Evolutionary conservation across 2,888 invertebrate species (phyloP).

Genomic region (Acrocera orbiculus): DNA sequence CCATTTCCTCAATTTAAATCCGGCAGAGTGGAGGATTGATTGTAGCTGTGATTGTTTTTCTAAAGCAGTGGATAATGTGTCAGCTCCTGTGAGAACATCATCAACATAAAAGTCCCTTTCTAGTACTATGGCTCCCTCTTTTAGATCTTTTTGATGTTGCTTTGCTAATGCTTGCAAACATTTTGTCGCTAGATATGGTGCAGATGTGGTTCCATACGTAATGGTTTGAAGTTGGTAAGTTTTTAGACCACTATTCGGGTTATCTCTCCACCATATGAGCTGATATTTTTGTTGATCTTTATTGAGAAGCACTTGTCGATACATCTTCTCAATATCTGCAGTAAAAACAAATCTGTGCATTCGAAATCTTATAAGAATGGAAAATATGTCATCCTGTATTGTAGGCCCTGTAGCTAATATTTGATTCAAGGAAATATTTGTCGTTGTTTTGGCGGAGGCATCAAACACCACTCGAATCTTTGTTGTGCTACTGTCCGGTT

Average conservation of each 20-base stretch:
- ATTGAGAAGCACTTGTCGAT: not conserved
- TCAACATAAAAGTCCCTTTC: slow-evolving; percentile 5
- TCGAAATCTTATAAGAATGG: not conserved
- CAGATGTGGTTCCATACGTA: not conserved
- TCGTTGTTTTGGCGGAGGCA: no score
- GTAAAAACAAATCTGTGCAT: not conserved
- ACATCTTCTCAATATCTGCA: slow-evolving; percentile 1
- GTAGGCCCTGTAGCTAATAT: not conserved
- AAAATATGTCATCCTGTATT: not conserved
- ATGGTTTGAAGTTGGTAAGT: not conserved
- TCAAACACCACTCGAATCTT: no score
- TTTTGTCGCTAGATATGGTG: slow-evolving; percentile 1
- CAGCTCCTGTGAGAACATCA: slow-evolving; percentile 1
- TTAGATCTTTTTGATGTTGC: not conserved
- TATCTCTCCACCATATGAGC: not conserved
- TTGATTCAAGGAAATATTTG: not conserved
- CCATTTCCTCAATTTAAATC: slow-evolving; percentile 2
- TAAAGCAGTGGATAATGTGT: not conserved
- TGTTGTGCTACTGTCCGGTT: not conserved
- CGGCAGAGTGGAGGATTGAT: not conserved
- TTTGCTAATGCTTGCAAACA: not conserved
- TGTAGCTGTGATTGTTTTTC: not conserved
- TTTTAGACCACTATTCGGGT: not conserved
- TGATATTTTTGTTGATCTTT: not conserved
- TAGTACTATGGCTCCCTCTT: not conserved